A percentile compares a stretch with the other conserved stretches of the same genome.
These are phyloP conservation scores for Amphiprion clarkii DNA, from an alignment of 2,797 vertebrate species.

Conservation along the genomic window DNA sequence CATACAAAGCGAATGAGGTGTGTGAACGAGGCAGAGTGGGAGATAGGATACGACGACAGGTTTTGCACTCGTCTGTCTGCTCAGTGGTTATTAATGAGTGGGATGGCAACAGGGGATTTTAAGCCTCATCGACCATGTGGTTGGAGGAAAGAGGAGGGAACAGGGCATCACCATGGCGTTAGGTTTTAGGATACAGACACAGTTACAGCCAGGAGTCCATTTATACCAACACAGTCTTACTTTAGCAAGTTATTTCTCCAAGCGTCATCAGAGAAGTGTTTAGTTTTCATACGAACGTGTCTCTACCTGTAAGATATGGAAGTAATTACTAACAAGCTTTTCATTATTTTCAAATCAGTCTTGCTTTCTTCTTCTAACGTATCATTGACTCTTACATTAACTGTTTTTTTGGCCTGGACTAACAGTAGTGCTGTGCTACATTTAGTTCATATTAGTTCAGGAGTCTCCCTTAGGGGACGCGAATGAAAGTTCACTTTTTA, in stretches of 20 bases:
- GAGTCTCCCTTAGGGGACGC: too few species aligned
- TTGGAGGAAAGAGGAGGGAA: background rate
- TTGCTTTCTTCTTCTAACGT: background rate
- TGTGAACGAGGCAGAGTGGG: constrained; percentile 15
- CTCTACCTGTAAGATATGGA: background rate
- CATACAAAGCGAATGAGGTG: constrained; percentile 43
- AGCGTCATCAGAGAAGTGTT: background rate
- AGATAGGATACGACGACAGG: constrained; percentile 28
- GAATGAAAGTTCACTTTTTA: too few species aligned
- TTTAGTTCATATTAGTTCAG: background rate
- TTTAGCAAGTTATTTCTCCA: background rate
- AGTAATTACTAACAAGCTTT: background rate
- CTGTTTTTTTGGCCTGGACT: too few species aligned
- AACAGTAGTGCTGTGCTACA: background rate
- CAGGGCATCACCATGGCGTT: background rate
- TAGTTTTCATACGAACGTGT: too few species aligned
- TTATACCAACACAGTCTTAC: background rate
- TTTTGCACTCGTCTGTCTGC: constrained; percentile 28
- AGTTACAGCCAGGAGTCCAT: background rate
- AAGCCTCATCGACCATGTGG: constrained; percentile 1
- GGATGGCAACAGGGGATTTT: constrained; percentile 28
- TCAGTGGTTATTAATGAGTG: constrained; percentile 44
- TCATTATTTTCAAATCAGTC: background rate
- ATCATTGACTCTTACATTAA: background rate
- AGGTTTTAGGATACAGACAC: constrained; percentile 6